These are phyloP conservation scores for Leptodactylus fallax DNA, from an alignment of 2,797 vertebrate genomes.

Conservation along the genomic window DNA sequence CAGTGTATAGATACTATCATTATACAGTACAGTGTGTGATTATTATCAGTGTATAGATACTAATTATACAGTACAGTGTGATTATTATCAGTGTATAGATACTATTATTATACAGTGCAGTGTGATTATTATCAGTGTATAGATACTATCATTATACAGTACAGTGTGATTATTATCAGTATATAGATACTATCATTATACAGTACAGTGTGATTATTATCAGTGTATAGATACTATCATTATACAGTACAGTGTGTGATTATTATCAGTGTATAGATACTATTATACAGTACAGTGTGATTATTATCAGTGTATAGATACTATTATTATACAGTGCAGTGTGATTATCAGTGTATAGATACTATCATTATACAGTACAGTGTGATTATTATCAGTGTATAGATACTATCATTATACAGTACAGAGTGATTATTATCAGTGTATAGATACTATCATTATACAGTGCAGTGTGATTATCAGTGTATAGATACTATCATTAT, in stretches of 20 bases:
- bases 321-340: too few relatives aligned
- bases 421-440: background rate
- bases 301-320: background rate
- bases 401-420: background rate
- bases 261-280: background rate
- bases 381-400: background rate
- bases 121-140: constrained; percentile 21
- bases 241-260: too few relatives aligned
- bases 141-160: background rate
- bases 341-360: background rate
- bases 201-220: too few relatives aligned
- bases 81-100: background rate
- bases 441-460: background rate
- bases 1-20: background rate
- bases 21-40: background rate
- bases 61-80: background rate
- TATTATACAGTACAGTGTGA: background rate
- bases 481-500: background rate
- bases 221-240: too few relatives aligned
- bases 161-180: constrained; percentile 5
- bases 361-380: background rate
- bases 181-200: background rate
- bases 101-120: background rate
- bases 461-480: background rate
- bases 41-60: background rate